Conservation (phyloP, 1,140 invertebrate genomes). For the Anthonomus grandis region DNA sequence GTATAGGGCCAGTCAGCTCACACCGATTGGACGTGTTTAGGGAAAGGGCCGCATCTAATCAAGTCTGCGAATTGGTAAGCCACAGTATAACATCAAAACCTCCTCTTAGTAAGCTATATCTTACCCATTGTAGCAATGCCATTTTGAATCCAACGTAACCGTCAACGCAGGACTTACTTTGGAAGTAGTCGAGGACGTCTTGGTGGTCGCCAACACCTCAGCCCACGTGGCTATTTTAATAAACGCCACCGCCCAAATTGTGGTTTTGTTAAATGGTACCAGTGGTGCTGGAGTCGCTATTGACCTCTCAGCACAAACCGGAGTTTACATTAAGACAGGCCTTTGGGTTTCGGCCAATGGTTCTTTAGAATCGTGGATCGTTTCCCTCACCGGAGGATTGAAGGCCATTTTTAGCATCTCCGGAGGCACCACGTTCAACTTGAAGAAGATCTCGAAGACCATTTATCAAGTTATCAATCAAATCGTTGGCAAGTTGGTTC, state of each 20-base stretch:
- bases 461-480: not conserved
- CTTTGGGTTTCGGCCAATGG: not conserved
- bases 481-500: not conserved
- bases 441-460: not conserved
- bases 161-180: not conserved
- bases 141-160: not conserved
- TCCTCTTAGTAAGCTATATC: no score
- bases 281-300: conserved; percentile 6
- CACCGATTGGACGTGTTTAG: not conserved
- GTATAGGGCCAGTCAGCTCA: conserved; percentile 15
- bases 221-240: conserved; percentile 1
- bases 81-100: no score
- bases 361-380: not conserved
- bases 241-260: not conserved
- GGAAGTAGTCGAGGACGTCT: not conserved
- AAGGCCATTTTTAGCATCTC: not conserved
- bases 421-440: conserved; percentile 3
- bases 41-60: conserved; percentile 2
- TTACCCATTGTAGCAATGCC: not conserved
- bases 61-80: conserved; percentile 10
- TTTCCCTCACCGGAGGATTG: not conserved
- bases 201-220: not conserved
- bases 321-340: conserved; percentile 9
- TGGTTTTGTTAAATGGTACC: conserved; percentile 11
- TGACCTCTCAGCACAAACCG: not conserved